Conservation (phyloP, 2,888 invertebrate genomes). For the Drosophila melanosoma region DNA sequence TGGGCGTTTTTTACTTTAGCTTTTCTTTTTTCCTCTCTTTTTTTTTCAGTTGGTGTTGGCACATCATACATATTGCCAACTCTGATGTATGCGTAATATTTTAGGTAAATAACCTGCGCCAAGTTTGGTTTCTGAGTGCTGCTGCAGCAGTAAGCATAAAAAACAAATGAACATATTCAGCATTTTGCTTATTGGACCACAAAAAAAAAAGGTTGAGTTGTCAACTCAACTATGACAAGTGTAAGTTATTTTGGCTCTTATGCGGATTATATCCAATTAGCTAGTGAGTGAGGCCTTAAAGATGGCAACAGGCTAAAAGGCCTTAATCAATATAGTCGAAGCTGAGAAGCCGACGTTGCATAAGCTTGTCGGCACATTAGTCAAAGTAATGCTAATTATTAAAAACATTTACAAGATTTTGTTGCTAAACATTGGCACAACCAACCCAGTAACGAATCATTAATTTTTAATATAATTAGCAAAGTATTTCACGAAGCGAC, state of each 20-base stretch:
- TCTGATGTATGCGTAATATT: conserved; percentile 59
- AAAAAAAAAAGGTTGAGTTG: conserved; percentile 60
- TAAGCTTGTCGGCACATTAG: conserved; percentile 11
- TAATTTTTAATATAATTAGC: neutral
- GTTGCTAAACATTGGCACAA: neutral
- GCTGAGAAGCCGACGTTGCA: conserved; percentile 10
- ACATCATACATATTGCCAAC: conserved; percentile 56
- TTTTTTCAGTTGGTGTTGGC: conserved; percentile 36
- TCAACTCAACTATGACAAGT: conserved; percentile 34
- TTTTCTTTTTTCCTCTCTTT: conserved; percentile 10
- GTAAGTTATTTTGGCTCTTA: conserved; percentile 33
- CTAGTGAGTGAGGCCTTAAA: conserved; percentile 38
- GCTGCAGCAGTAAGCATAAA: conserved; percentile 45
- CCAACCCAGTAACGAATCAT: neutral
- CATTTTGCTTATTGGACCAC: conserved; percentile 51
- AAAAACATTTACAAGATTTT: conserved; percentile 18
- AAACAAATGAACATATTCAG: conserved; percentile 43
- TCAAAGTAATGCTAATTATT: conserved; percentile 35
- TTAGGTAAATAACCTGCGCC: conserved; percentile 60
- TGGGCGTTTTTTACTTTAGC: conserved; percentile 41
- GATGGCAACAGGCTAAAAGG: conserved; percentile 14
- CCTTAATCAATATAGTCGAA: conserved; percentile 43
- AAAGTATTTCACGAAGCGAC: neutral
- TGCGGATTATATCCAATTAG: conserved; percentile 64
- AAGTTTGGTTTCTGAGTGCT: conserved; percentile 39